Percentiles rank a stretch among this genome's conserved stretches.
Conservation (phyloP, 2,797 vertebrate species). For the Catharus ustulatus region DNA sequence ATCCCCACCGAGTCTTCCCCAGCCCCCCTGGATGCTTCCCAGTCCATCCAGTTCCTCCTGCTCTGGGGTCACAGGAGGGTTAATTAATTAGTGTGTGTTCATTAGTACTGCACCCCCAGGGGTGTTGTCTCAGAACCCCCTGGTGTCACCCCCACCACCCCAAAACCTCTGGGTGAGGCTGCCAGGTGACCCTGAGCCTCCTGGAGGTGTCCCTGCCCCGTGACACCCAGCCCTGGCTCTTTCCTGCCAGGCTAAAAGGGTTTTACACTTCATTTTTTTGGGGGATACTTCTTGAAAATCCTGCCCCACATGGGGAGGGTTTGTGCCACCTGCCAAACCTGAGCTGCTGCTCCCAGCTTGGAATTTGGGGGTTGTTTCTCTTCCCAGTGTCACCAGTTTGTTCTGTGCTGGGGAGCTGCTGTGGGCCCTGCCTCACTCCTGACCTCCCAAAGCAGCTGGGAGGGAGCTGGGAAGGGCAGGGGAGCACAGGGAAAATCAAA, state of each 20-base stretch:
- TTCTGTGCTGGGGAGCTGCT: not conserved
- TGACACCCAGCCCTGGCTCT: not conserved
- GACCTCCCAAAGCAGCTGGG: not conserved
- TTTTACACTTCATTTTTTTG: not conserved
- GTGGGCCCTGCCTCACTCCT: not conserved
- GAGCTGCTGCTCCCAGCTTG: not conserved
- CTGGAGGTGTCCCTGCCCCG: accelerated
- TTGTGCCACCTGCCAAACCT: not conserved
- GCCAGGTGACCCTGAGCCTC: not conserved
- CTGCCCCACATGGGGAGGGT: not conserved
- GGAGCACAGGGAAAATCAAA: not conserved
- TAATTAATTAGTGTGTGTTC: not conserved
- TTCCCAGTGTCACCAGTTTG: not conserved
- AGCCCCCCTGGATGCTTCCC: not conserved
- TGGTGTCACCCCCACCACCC: not conserved
- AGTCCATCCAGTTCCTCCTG: not conserved
- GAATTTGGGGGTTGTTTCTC: not conserved
- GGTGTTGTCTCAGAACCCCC: not conserved
- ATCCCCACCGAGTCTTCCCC: not conserved
- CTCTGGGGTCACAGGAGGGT: not conserved
- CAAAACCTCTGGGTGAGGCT: not conserved
- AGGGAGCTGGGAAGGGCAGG: not conserved
- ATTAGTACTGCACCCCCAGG: accelerated
- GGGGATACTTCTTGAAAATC: not conserved
- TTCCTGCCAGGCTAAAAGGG: not conserved